Conservation (phyloP, 2,888 invertebrate genomes). For the Caenorhabditis sp. region DNA sequence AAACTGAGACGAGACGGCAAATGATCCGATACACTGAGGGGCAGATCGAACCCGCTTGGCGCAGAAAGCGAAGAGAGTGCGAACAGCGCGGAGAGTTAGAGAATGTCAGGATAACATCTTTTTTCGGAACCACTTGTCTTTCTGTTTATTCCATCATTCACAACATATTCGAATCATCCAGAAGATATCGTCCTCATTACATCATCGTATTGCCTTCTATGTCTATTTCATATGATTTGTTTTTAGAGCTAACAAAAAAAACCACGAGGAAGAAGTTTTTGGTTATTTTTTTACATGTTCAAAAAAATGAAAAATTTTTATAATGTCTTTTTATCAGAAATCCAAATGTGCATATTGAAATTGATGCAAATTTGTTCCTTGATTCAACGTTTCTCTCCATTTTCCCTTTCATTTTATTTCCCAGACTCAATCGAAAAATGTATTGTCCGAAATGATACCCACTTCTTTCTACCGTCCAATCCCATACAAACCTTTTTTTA, state of each 20-base stretch:
- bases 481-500: slow-evolving; percentile 24
- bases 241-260: too few relatives aligned
- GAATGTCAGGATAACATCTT: slow-evolving; percentile 60
- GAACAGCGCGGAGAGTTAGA: slow-evolving; percentile 25
- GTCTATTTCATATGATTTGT: neutral
- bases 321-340: too few relatives aligned
- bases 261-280: too few relatives aligned
- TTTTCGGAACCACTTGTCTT: slow-evolving; percentile 45
- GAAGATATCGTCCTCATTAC: slow-evolving; percentile 34
- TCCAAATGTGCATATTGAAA: too few relatives aligned
- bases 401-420: slow-evolving; percentile 13
- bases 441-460: slow-evolving; percentile 56
- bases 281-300: too few relatives aligned
- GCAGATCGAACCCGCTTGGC: slow-evolving; percentile 40
- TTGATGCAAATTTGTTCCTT: too few relatives aligned
- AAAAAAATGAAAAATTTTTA: too few relatives aligned
- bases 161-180: slow-evolving; percentile 44
- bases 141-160: slow-evolving; percentile 33
- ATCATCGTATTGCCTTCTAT: neutral
- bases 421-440: slow-evolving; percentile 5
- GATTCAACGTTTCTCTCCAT: neutral
- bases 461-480: slow-evolving; percentile 35
- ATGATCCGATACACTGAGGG: slow-evolving; percentile 32
- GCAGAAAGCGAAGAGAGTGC: slow-evolving; percentile 19
- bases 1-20: slow-evolving; percentile 31